Percentiles rank a stretch among this genome's conserved stretches.
These are phyloP conservation scores for Euspilapteryx auroguttella DNA, from an alignment of 2,888 invertebrate genomes.

Conservation along the genomic window DNA sequence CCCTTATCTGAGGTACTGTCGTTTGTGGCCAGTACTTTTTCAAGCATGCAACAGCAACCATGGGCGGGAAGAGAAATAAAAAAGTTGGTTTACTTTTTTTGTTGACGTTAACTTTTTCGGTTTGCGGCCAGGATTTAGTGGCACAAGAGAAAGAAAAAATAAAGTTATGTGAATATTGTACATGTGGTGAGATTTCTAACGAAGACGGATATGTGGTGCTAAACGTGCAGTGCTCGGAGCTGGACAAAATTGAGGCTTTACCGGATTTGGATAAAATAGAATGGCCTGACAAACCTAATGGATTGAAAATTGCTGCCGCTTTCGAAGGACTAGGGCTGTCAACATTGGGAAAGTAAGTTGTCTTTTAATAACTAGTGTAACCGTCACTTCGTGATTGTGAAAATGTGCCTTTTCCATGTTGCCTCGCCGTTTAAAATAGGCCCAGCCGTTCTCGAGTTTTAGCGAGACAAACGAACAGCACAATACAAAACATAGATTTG, in stretches of 20 bases:
- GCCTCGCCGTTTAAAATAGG: too few relatives aligned
- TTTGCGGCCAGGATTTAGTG: too few relatives aligned
- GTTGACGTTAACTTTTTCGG: background rate
- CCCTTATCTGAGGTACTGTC: too few relatives aligned
- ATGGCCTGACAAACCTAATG: conserved; percentile 45
- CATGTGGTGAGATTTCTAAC: conserved; percentile 49
- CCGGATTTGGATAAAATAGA: conserved; percentile 42
- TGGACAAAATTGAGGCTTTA: conserved; percentile 30
- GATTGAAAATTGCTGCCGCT: conserved; percentile 39
- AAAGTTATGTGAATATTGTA: conserved; percentile 33
- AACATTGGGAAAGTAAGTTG: conserved; percentile 45
- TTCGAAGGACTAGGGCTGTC: conserved; percentile 40
- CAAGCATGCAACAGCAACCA: too few relatives aligned
- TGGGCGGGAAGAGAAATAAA: too few relatives aligned
- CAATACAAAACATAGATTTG: too few relatives aligned
- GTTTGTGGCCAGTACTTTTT: too few relatives aligned
- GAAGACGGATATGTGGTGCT: conserved; percentile 38
- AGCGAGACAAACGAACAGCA: too few relatives aligned
- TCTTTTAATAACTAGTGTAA: conserved; percentile 7
- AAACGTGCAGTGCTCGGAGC: conserved; percentile 44
- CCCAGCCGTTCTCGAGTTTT: too few relatives aligned
- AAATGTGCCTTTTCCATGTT: conserved; percentile 8
- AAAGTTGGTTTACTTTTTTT: too few relatives aligned
- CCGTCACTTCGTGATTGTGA: conserved; percentile 7
- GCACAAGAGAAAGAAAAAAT: background rate